Conservation (phyloP, 2,113 vertebrate genomes). For the Tylochromis polylepis region DNA sequence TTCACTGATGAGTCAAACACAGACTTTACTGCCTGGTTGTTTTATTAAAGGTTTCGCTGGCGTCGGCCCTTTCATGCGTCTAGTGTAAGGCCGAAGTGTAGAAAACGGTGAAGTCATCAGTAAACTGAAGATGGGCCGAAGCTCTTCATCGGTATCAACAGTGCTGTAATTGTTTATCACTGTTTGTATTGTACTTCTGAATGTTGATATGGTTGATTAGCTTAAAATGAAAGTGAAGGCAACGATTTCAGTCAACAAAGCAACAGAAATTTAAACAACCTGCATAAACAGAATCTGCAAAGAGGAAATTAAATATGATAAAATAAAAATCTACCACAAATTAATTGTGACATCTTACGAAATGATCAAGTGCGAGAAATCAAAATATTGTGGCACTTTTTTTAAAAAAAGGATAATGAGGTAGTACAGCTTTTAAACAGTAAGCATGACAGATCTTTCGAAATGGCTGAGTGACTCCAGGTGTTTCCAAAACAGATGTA, state of each 20-base stretch:
- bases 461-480: background rate
- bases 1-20: background rate
- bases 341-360: background rate
- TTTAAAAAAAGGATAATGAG: background rate
- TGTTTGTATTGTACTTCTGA: background rate
- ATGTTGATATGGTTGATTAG: background rate
- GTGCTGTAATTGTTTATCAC: background rate
- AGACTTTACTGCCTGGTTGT: background rate
- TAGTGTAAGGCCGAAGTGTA: background rate
- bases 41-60: background rate
- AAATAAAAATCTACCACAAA: background rate
- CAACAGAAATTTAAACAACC: background rate
- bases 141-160: background rate
- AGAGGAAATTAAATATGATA: background rate
- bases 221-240: background rate
- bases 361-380: background rate
- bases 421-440: background rate
- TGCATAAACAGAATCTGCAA: background rate
- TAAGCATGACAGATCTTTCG: background rate
- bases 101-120: background rate
- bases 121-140: background rate
- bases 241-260: background rate
- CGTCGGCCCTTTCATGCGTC: background rate
- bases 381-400: background rate
- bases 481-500: constrained; percentile 44